These are phyloP conservation scores for Neocrepidodera transversa DNA, from an alignment of 2,888 invertebrate species.

Conservation along the genomic window DNA sequence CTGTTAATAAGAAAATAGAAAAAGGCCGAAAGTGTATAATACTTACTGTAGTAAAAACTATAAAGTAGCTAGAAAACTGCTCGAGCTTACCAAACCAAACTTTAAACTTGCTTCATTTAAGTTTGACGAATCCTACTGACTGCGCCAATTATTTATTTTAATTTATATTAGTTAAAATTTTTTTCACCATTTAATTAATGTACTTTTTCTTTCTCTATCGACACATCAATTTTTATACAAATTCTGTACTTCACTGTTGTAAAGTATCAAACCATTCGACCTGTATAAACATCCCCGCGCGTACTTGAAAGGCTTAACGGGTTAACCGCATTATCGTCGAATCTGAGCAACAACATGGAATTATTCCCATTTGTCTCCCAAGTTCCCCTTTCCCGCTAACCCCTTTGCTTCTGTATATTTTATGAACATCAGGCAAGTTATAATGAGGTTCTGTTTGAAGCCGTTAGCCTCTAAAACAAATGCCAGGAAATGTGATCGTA, in stretches of 20 bases:
- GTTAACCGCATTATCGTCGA: conserved; percentile 58
- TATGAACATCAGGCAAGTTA: conserved; percentile 62
- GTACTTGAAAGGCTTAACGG: conserved; percentile 49
- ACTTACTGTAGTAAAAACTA: no score
- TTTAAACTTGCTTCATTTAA: no score
- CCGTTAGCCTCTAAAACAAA: conserved; percentile 53
- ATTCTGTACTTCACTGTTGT: conserved; percentile 28
- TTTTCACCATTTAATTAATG: no score
- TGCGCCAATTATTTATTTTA: no score
- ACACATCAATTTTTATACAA: no score
- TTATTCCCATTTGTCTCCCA: conserved; percentile 48
- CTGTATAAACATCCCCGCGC: conserved; percentile 37
- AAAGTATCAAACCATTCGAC: conserved; percentile 22
- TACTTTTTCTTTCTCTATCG: no score
- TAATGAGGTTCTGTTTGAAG: conserved; percentile 63
- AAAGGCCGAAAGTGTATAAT: no score
- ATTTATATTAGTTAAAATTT: no score
- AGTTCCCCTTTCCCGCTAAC: conserved; percentile 25
- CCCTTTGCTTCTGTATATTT: conserved; percentile 57
- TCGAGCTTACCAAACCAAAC: no score
- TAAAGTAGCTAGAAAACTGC: no score
- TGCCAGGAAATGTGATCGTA: conserved; percentile 35
- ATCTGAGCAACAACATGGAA: conserved; percentile 51
- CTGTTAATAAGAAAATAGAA: no score
- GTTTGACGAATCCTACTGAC: no score